Evolutionary conservation across 2,113 vertebrate species (phyloP).

Genomic region (Prunella fulvescens): DNA sequence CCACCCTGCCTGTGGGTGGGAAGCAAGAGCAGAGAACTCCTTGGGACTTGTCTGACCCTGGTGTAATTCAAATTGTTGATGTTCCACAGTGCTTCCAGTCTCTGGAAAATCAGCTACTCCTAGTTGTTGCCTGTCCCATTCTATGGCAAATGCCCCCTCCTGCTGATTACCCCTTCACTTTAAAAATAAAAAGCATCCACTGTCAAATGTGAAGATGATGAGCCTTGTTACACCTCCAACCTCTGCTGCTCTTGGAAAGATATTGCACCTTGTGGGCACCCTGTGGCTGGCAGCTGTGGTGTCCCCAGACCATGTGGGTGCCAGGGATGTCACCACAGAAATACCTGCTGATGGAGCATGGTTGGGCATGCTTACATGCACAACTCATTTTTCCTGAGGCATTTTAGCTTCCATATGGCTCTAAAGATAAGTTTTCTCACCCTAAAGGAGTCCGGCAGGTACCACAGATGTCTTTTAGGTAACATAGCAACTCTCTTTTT

Average conservation of each 20-base stretch:
- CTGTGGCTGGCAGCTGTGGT: fast-evolving
- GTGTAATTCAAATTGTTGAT: neutral
- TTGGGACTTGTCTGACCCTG: neutral
- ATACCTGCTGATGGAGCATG: neutral
- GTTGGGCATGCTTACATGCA: neutral
- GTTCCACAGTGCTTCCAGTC: neutral
- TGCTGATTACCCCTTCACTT: neutral
- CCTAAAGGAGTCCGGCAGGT: neutral
- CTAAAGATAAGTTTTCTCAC: neutral
- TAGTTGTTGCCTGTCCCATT: neutral
- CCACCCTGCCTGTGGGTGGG: neutral
- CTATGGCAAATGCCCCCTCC: neutral
- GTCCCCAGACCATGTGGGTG: neutral
- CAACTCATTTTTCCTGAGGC: neutral
- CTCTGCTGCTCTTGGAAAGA: neutral
- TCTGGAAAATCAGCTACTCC: neutral
- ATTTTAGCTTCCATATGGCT: neutral
- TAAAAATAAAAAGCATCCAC: neutral
- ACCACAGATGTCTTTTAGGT: neutral
- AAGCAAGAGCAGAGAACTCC: neutral
- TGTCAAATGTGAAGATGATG: fast-evolving
- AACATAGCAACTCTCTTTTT: neutral
- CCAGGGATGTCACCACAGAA: neutral
- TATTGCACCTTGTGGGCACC: neutral
- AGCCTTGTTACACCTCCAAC: neutral